Conservation (phyloP, 2,888 invertebrate genomes). For the Disparrhopalites patrizii region DNA sequence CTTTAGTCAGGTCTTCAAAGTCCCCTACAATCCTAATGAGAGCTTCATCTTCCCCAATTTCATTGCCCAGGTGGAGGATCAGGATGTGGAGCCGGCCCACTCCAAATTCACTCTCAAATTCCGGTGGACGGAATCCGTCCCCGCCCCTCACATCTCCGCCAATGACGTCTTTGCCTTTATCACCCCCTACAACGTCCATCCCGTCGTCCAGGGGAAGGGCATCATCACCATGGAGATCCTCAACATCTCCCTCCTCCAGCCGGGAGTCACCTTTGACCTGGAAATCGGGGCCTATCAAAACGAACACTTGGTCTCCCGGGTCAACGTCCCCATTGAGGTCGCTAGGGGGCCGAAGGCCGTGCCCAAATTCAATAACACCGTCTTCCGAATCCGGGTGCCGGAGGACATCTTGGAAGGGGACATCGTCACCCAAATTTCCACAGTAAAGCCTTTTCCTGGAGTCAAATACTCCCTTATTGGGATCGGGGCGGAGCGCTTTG, state of each 20-base stretch:
- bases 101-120: constrained; percentile 42
- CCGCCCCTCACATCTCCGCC: not conserved
- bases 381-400: constrained; percentile 66
- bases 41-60: constrained; percentile 45
- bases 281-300: constrained; percentile 46
- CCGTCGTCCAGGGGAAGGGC: constrained; percentile 43
- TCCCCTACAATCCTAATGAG: constrained; percentile 44
- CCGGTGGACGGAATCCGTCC: constrained; percentile 36
- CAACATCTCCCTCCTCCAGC: constrained; percentile 43
- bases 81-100: constrained; percentile 36
- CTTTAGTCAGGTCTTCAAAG: constrained; percentile 36
- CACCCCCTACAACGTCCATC: constrained; percentile 40
- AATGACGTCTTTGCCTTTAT: constrained; percentile 43
- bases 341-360: constrained; percentile 39
- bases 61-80: constrained; percentile 43
- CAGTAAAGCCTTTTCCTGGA: constrained; percentile 38
- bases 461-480: constrained; percentile 71
- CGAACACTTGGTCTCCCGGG: constrained; percentile 41
- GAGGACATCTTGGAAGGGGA: constrained; percentile 60
- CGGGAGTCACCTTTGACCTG: constrained; percentile 44
- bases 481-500: constrained; percentile 70
- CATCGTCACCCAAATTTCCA: constrained; percentile 39
- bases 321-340: constrained; percentile 46
- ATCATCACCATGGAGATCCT: constrained; percentile 45
- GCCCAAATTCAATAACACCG: constrained; percentile 61